Evolutionary conservation across 1,140 invertebrate genomes (phyloP), one percentile per base, ranked within the genome.

Genomic region (Meloidogyne floridensis): DNA sequence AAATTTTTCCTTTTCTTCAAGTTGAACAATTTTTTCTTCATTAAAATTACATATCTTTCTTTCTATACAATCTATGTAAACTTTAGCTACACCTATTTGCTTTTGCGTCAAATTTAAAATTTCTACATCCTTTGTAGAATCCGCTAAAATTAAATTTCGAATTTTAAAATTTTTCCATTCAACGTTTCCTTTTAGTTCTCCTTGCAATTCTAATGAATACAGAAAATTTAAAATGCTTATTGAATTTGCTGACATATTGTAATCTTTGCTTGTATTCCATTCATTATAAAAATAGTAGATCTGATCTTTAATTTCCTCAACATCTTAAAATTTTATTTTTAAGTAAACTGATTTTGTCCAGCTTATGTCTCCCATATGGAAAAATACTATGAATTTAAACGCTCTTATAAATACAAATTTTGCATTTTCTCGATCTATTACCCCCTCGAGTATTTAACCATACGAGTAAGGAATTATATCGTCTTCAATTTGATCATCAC

Each of bases 151-250:
- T 65, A 65, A 65, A 65, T 65, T n/a, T n/a, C n/a, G 15, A 65
- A 65, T 65, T 65, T 65, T 65, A 65, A 65, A 65, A n/a, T n/a
- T 65, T 65, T 65, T 65, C 59, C 59, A 65, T n/a, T 65, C n/a
- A 65, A 6, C 6, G 6, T 65, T 65, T n/a, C n/a, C 7, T 6
- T 65, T 65, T 65, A 65, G 32, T 32, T 32, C 32, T 32, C 32
- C 4, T 65, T n/a, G 4, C 15, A 15, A 65, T 65, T 65, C 59
- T n/a, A 65, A 15, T 65, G 10, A 13, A 65, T 65, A n/a, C n/a
- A 65, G n/a, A 6, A 65, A n/a, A 65, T 7, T 65, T 7, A 65
- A n/a, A 65, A 65, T 65, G 7, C n/a, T n/a, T 7, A 65, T 47
- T 8, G 59, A 7, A 65, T 18, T n/a, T 65, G 6, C 5, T n/a